Evolutionary conservation across 2,797 vertebrate genomes (phyloP).

Genomic region (Eutrigla gurnardus): DNA sequence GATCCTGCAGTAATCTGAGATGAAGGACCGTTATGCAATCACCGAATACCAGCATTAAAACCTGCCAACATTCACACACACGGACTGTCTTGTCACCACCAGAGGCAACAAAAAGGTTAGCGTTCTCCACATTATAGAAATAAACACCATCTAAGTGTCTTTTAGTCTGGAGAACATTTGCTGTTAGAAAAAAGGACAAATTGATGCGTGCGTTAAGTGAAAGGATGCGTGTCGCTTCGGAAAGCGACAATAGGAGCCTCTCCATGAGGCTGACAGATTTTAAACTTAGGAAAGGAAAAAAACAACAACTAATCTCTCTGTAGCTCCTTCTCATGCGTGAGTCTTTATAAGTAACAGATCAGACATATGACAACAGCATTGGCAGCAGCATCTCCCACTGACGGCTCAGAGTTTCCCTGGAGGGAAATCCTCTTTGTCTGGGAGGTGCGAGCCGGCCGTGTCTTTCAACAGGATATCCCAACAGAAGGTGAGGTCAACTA

Average conservation of each 20-base stretch:
- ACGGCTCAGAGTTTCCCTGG: slow-evolving; percentile 72
- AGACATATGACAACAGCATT: slow-evolving; percentile 52
- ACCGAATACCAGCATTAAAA: slow-evolving; percentile 1
- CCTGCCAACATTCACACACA: background rate
- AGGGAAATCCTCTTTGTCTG: slow-evolving; percentile 78
- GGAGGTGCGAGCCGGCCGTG: slow-evolving; percentile 50
- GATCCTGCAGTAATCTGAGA: slow-evolving; percentile 36
- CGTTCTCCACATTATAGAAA: background rate
- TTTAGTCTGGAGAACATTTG: slow-evolving; percentile 4
- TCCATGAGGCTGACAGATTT: slow-evolving; percentile 17
- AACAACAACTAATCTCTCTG: slow-evolving; percentile 31
- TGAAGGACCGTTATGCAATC: slow-evolving; percentile 4
- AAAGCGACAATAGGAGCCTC: slow-evolving; percentile 1
- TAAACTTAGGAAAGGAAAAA: slow-evolving; percentile 11
- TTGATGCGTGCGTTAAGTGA: background rate
- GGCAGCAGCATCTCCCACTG: slow-evolving; percentile 70
- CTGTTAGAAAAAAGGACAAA: slow-evolving; percentile 1
- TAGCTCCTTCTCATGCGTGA: slow-evolving; percentile 32
- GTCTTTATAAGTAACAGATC: slow-evolving; percentile 52
- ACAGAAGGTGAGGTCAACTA: slow-evolving; percentile 85
- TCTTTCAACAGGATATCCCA: slow-evolving; percentile 76
- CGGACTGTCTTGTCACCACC: slow-evolving; percentile 10
- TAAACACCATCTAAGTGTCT: background rate
- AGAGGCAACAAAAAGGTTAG: slow-evolving; percentile 15
- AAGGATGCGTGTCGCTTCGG: slow-evolving; percentile 4